Evolutionary conservation across 2,113 vertebrate species (phyloP).

Genomic region (Amphiprion ocellaris): DNA sequence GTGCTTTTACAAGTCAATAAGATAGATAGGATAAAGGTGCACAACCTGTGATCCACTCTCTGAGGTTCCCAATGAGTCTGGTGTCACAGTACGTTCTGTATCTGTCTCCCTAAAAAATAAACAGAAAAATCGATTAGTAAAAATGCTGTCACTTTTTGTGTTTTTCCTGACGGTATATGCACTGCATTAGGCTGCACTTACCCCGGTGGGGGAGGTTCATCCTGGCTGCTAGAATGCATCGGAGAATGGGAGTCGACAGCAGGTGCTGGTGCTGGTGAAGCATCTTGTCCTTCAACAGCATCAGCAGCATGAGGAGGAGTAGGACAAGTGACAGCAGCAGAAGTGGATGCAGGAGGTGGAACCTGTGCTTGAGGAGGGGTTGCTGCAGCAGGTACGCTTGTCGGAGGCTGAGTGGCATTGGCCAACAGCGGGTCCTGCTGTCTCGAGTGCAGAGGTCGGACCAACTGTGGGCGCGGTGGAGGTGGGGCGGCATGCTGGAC

Average conservation of each 20-base stretch:
- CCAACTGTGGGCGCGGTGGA: conserved; percentile 86
- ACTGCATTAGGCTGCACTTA: conserved; percentile 21
- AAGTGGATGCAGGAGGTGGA: conserved; percentile 43
- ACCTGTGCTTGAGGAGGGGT: conserved; percentile 28
- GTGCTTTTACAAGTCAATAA: not conserved
- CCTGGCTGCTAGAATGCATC: conserved; percentile 85
- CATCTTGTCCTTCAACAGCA: conserved; percentile 32
- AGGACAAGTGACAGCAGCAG: conserved; percentile 10
- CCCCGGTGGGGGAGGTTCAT: conserved; percentile 84
- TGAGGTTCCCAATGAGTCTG: conserved; percentile 37
- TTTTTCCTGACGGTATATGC: not conserved
- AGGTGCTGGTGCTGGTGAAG: conserved; percentile 44
- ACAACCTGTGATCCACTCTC: conserved; percentile 65
- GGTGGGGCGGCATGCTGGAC: conserved; percentile 81
- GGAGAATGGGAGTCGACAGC: conserved; percentile 78
- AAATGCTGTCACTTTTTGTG: not conserved
- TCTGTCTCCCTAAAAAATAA: conserved; percentile 62
- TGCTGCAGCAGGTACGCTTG: conserved; percentile 42
- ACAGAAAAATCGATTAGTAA: not conserved
- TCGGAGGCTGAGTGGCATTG: conserved; percentile 71
- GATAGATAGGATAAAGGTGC: not conserved
- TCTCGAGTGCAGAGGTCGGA: conserved; percentile 81
- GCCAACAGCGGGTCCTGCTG: conserved; percentile 93
- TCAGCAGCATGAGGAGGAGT: conserved; percentile 38
- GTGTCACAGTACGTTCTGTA: conserved; percentile 46